Evolutionary conservation across 2,113 vertebrate species (phyloP), one percentile per base, ranked within the genome.

Genomic region (Rhinolophus ferrumequinum): DNA sequence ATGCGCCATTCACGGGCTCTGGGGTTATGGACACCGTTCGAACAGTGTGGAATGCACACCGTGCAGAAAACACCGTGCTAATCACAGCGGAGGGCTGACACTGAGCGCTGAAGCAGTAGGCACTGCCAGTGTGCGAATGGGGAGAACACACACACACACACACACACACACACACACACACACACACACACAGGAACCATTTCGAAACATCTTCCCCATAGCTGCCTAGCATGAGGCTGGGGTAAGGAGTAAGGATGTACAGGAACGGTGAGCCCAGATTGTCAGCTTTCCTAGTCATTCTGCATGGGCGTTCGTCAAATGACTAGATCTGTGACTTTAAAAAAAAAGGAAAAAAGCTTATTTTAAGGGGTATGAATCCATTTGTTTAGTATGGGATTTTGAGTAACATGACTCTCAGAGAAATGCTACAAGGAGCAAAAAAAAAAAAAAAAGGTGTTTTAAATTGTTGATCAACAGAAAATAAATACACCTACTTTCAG

Each of bases 401-500:
- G 77, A 93, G 60, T 87, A 94, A 92, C 72, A 30, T 3, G 41
- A 85, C 82, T 89, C 22, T 54, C 35, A 70, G 41, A 82, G 77
- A 84, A 93, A 86, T 56, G 52, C 70, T 73, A 11, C 58, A 15
- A 80, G 18, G n/a, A 82, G 76, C 56, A 47, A 66, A 85, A 85
- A 41, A 30, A 38, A 33, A 22, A 52, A 69, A 83, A 64, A 60
- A 77, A 44, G 28, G 15, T 12, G 26, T 30, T 83, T 90, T 92
- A 52, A 64, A 82, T 64, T 79, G 81, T 30, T 93, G 28, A 10
- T 38, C 64, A 64, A 56, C 33, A 82, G 8, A 38, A 77, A 95
- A 82, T 70, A 66, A 92, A 95, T 70, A 93, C 8, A 92, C 38
- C 35, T 89, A 47, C 64, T 93, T 88, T 79, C 18, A 91, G 73